phyloP scores from a whole-genome alignment of 2,797 vertebrate species.

The Crenichthys baileyi region DNA sequence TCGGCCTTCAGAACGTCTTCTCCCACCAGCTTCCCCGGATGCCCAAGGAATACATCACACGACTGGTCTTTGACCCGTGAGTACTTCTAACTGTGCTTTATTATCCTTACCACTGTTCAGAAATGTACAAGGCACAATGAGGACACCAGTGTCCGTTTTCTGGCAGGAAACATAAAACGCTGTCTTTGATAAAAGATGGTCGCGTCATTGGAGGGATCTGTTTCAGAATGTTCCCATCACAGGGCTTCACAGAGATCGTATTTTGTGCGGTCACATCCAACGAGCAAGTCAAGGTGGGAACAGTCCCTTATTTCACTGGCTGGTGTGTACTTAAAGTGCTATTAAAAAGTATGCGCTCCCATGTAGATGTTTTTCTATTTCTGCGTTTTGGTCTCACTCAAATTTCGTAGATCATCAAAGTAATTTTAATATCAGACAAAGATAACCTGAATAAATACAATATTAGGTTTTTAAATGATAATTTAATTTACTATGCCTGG shows the following conservation, averaged over 20 bases:
- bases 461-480: too few relatives aligned
- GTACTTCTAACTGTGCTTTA: conserved; percentile 51
- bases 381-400: neutral
- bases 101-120: neutral
- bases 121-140: neutral
- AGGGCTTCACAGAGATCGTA: conserved; percentile 98
- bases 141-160: neutral
- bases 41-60: conserved; percentile 98
- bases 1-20: conserved; percentile 98
- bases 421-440: too few relatives aligned
- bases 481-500: too few relatives aligned
- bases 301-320: neutral
- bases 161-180: conserved; percentile 96
- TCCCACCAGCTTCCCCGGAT: conserved; percentile 97
- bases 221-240: conserved; percentile 98
- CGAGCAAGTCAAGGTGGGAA: conserved; percentile 96
- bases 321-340: neutral
- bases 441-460: too few relatives aligned
- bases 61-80: conserved; percentile 97
- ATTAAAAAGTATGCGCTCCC: neutral
- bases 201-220: conserved; percentile 99
- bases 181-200: conserved; percentile 98
- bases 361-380: neutral
- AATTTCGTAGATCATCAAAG: neutral
- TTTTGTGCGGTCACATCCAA: conserved; percentile 99